Conservation (phyloP, 2,797 vertebrate species). For the Mergus octosetaceus region DNA sequence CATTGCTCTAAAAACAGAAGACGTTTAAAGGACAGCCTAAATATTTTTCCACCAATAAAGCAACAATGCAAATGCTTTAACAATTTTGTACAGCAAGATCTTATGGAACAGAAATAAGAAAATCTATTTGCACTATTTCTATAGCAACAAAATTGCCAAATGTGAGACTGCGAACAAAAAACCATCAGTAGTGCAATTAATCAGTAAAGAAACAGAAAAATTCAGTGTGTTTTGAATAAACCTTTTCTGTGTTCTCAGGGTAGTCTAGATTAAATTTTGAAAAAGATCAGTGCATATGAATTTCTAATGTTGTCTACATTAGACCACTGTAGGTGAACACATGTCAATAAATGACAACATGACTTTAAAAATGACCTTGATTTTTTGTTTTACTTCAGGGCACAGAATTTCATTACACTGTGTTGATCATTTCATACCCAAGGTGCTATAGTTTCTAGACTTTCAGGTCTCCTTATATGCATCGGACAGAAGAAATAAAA, state of each 20-base stretch:
- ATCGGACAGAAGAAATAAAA: neutral
- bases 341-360: slow-evolving; percentile 31
- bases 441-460: slow-evolving; percentile 10
- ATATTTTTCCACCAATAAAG: slow-evolving; percentile 40
- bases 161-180: slow-evolving; percentile 60
- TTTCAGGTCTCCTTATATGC: neutral
- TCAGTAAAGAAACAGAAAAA: slow-evolving; percentile 38
- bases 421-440: slow-evolving; percentile 27
- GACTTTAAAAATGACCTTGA: slow-evolving; percentile 55
- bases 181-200: slow-evolving; percentile 32
- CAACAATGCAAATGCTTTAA: slow-evolving; percentile 52
- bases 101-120: slow-evolving; percentile 47
- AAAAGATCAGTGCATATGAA: slow-evolving; percentile 6
- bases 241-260: neutral
- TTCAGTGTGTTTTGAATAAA: neutral
- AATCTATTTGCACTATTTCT: slow-evolving; percentile 64
- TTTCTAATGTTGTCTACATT: slow-evolving; percentile 1
- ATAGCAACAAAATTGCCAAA: slow-evolving; percentile 60
- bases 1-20: slow-evolving; percentile 41
- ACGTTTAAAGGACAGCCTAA: slow-evolving; percentile 50
- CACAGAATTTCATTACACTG: slow-evolving; percentile 36
- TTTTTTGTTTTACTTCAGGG: slow-evolving; percentile 43
- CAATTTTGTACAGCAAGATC: neutral
- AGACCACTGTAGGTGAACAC: neutral
- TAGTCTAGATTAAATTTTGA: neutral